A percentile compares a stretch with the other conserved stretches of the same genome.
These are phyloP conservation scores for Ochlodes sylvanus DNA, from an alignment of 2,888 invertebrate genomes.

Conservation along the genomic window DNA sequence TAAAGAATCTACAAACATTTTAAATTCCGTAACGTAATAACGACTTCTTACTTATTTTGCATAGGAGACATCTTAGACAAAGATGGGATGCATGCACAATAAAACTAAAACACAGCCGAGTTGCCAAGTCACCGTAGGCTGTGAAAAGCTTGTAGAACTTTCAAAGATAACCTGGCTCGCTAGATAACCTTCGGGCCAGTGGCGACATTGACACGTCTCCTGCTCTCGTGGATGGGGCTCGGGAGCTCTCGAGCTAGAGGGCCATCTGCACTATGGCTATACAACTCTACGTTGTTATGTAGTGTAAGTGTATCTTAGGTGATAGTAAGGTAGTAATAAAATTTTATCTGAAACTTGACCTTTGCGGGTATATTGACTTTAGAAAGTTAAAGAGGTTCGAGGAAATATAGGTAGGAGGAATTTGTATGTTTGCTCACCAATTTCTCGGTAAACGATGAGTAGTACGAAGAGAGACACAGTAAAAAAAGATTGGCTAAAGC, in stretches of 20 bases:
- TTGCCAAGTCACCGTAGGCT: conserved; percentile 1
- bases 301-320: conserved; percentile 2
- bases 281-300: neutral
- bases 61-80: neutral
- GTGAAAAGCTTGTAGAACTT: conserved; percentile 10
- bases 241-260: conserved; percentile 64
- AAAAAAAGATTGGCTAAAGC: no score
- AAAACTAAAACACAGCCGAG: conserved; percentile 1
- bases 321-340: conserved; percentile 4
- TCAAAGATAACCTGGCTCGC: conserved; percentile 23
- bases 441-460: no score
- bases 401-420: no score
- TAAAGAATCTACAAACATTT: no score
- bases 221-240: conserved; percentile 64
- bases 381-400: no score
- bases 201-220: conserved; percentile 71
- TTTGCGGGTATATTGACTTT: neutral
- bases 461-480: no score
- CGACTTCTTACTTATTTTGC: no score
- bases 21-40: no score
- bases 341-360: neutral
- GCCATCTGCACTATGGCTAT: conserved; percentile 62
- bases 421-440: no score
- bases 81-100: neutral
- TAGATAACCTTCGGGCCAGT: conserved; percentile 50